Conservation (phyloP, 92 coral and sea anemone species). For the Phenganax subtilis region DNA sequence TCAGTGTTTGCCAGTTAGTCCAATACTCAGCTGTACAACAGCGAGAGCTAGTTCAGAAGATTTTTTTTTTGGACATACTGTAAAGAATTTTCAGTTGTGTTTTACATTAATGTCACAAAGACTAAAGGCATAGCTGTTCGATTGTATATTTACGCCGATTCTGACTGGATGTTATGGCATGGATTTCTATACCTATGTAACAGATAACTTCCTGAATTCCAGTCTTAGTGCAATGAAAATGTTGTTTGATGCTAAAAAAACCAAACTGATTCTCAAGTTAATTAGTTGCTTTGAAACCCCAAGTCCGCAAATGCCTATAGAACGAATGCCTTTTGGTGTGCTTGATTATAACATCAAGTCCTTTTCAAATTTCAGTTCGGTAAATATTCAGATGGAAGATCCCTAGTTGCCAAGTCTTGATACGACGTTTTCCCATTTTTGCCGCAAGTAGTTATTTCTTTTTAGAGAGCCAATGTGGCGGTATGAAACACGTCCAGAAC, state of each 20-base stretch:
- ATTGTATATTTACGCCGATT: conserved; percentile 9
- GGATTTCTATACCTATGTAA: conserved; percentile 45
- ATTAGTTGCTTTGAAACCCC: conserved; percentile 38
- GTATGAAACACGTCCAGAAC: conserved; percentile 9
- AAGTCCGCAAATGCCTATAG: conserved; percentile 47
- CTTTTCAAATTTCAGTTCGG: conserved; percentile 33
- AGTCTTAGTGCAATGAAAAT: conserved; percentile 50
- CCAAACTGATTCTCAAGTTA: conserved; percentile 35
- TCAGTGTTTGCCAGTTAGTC: conserved; percentile 7
- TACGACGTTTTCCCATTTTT: conserved; percentile 63
- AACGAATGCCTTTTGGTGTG: conserved; percentile 61
- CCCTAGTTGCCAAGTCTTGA: conserved; percentile 51
- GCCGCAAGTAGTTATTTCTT: conserved; percentile 57
- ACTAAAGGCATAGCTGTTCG: conserved; percentile 3
- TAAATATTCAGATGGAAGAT: conserved; percentile 49
- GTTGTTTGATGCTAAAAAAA: conserved; percentile 25
- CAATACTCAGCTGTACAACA: conserved; percentile 18
- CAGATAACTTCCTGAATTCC: conserved; percentile 35
- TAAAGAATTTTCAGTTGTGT: conserved; percentile 22
- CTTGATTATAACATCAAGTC: conserved; percentile 53
- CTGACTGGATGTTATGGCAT: conserved; percentile 19
- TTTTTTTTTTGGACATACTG: conserved; percentile 41
- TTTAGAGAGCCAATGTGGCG: conserved; percentile 50
- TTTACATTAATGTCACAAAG: conserved; percentile 36
- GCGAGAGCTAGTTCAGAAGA: neutral